Percentiles rank a stretch among this genome's conserved stretches.
Conservation (phyloP, 2,113 vertebrate genomes). For the Cepphus grylle region DNA sequence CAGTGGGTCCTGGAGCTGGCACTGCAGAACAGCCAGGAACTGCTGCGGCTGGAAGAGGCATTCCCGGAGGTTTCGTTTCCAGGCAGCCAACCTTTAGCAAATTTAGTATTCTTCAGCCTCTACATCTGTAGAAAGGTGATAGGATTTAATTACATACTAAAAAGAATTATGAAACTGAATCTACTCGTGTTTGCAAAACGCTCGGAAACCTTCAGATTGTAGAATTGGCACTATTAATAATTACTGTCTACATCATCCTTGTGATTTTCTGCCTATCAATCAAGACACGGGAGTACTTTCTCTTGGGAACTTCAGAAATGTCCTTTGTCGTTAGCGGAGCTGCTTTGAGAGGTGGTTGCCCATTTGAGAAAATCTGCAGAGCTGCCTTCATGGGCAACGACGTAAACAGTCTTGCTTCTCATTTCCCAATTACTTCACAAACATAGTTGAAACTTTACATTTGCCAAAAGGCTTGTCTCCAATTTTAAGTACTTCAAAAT, state of each 20-base stretch:
- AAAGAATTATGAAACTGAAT: neutral
- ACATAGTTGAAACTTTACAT: neutral
- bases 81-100: neutral
- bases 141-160: neutral
- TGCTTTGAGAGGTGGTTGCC: neutral
- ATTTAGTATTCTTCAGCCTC: neutral
- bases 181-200: neutral
- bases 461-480: neutral
- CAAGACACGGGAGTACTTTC: neutral
- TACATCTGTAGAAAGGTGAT: conserved; percentile 2
- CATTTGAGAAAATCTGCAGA: neutral
- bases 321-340: neutral
- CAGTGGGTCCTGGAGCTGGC: neutral
- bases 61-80: neutral
- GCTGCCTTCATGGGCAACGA: neutral
- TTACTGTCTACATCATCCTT: neutral
- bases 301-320: neutral
- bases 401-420: neutral
- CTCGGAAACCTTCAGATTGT: neutral
- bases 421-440: neutral
- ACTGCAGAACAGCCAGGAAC: fast-evolving
- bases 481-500: neutral
- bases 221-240: neutral
- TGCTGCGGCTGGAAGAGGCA: neutral
- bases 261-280: neutral